Evolutionary conservation across 1,140 invertebrate species (phyloP).

Genomic region (Laupala kohalensis): DNA sequence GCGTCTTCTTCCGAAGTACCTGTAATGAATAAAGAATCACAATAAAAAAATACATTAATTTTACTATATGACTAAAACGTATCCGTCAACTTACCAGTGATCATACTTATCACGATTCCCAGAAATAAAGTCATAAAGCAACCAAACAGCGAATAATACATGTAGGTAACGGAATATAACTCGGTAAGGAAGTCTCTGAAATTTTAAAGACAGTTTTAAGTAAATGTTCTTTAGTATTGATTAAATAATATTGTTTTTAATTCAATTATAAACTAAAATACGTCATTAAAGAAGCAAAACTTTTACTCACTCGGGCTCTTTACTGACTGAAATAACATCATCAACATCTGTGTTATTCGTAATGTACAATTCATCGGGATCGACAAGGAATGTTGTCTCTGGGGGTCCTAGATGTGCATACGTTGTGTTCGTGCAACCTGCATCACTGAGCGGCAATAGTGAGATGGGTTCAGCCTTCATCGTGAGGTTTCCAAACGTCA

Average conservation of each 20-base stretch:
- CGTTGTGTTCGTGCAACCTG: constrained; percentile 47
- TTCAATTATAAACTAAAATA: too few species aligned
- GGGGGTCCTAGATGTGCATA: constrained; percentile 31
- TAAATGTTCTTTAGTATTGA: too few species aligned
- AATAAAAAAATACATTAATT: neutral
- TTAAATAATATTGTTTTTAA: too few species aligned
- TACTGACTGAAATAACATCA: neutral
- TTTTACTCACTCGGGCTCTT: neutral
- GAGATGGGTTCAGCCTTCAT: constrained; percentile 29
- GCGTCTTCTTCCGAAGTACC: constrained; percentile 40
- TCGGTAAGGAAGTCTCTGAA: constrained; percentile 38
- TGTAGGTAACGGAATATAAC: constrained; percentile 51
- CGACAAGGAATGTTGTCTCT: neutral
- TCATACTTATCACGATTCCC: constrained; percentile 37
- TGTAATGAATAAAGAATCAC: neutral
- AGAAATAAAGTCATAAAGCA: constrained; percentile 18
- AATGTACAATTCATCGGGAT: neutral
- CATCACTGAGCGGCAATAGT: constrained; percentile 40
- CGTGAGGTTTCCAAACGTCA: constrained; percentile 45
- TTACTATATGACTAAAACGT: too few species aligned
- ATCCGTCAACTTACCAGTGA: too few species aligned
- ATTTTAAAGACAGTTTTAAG: too few species aligned
- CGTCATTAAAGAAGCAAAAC: neutral
- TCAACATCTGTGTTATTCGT: neutral
- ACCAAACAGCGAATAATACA: constrained; percentile 28